Evolutionary conservation across 2,888 invertebrate species (phyloP).

Genomic region (Dryadula phaetusa): DNA sequence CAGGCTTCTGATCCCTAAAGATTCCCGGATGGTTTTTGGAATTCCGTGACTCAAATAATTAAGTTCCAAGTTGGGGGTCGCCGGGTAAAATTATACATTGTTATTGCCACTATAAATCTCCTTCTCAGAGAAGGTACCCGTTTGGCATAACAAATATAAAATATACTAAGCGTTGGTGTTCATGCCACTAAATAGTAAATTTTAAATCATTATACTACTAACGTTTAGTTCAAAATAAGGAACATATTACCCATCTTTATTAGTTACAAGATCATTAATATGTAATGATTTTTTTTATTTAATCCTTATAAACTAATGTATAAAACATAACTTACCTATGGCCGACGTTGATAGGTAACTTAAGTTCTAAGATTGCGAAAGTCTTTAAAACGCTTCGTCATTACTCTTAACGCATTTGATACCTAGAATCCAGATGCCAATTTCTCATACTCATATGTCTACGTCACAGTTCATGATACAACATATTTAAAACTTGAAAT

Average conservation of each 20-base stretch:
- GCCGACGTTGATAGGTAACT: constrained; percentile 36
- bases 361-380: constrained; percentile 68
- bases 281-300: background rate
- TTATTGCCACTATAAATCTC: constrained; percentile 80
- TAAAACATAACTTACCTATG: constrained; percentile 17
- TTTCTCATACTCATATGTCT: constrained; percentile 69
- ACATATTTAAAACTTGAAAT: constrained; percentile 44
- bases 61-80: constrained; percentile 74
- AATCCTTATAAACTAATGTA: too few species aligned
- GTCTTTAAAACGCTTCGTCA: constrained; percentile 69
- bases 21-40: constrained; percentile 75
- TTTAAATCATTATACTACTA: background rate
- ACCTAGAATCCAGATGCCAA: constrained; percentile 68
- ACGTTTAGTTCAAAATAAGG: background rate
- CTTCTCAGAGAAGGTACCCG: constrained; percentile 73
- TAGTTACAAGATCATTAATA: background rate
- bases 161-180: constrained; percentile 28
- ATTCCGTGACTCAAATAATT: constrained; percentile 84
- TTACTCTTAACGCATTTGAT: constrained; percentile 59
- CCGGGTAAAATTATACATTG: constrained; percentile 79
- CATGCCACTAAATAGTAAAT: constrained; percentile 37
- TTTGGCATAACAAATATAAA: constrained; percentile 66
- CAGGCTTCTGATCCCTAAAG: constrained; percentile 75
- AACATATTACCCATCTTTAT: background rate
- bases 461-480: constrained; percentile 65